Evolutionary conservation across 1,140 invertebrate species (phyloP).

Genomic region (Drosophila funebris): DNA sequence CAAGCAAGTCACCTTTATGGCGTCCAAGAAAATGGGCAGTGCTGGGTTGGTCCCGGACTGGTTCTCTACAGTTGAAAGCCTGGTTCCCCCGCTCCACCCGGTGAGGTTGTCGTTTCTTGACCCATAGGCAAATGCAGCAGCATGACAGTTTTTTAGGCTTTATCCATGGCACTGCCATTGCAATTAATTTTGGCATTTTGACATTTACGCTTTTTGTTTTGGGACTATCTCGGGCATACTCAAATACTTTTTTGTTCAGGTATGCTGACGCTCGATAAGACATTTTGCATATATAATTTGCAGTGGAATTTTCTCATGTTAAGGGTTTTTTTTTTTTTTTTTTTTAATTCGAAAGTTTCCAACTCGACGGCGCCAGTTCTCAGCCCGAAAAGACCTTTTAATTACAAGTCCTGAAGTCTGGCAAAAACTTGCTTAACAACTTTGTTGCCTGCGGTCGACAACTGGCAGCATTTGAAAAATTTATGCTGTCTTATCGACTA

Average conservation of each 20-base stretch:
- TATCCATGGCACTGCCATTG: slow-evolving; percentile 76
- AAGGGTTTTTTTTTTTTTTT: slow-evolving; percentile 42
- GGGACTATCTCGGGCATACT: slow-evolving; percentile 70
- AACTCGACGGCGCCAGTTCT: slow-evolving; percentile 48
- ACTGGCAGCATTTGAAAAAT: slow-evolving; percentile 67
- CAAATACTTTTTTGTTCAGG: slow-evolving; percentile 76
- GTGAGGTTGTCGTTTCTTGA: slow-evolving; percentile 37
- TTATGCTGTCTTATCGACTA: slow-evolving; percentile 72
- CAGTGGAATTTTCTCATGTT: slow-evolving; percentile 76
- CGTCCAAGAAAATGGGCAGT: slow-evolving; percentile 65
- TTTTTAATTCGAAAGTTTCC: slow-evolving; percentile 8
- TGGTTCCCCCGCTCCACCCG: background rate
- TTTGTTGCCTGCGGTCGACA: slow-evolving; percentile 32
- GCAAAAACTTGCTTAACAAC: slow-evolving; percentile 46
- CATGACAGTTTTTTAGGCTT: slow-evolving; percentile 41
- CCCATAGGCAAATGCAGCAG: slow-evolving; percentile 44
- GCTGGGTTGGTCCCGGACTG: slow-evolving; percentile 36
- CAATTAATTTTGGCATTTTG: slow-evolving; percentile 83
- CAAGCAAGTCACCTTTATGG: slow-evolving; percentile 34
- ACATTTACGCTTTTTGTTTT: slow-evolving; percentile 77
- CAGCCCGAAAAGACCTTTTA: slow-evolving; percentile 47
- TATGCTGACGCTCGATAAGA: slow-evolving; percentile 72
- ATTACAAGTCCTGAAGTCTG: slow-evolving; percentile 52
- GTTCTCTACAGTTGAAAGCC: slow-evolving; percentile 1
- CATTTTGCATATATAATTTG: slow-evolving; percentile 72